Conservation (phyloP, 2,113 vertebrate species). For the Cheirogaleus medius region DNA sequence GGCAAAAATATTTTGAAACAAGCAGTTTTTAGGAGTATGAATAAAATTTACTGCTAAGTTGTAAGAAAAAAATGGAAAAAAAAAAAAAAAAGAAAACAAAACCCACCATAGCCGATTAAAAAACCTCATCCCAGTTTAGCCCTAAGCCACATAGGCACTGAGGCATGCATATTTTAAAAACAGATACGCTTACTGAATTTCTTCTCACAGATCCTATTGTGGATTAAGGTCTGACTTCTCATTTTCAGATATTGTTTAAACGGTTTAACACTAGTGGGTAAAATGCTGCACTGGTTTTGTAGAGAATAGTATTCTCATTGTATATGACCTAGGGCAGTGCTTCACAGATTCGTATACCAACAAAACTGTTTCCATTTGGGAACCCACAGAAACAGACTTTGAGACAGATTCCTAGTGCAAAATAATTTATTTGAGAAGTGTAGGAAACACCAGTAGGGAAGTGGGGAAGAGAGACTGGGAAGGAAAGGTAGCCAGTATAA, state of each 20-base stretch:
- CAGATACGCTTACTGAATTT: not conserved
- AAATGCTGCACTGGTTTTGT: not conserved
- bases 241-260: slow-evolving; percentile 5
- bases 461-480: not conserved
- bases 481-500: not conserved
- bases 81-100: not conserved
- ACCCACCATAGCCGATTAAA: not conserved
- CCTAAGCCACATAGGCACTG: not conserved
- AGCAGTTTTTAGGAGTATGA: not conserved
- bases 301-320: not conserved
- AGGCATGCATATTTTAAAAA: slow-evolving; percentile 11
- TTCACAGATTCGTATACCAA: slow-evolving; percentile 5
- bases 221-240: slow-evolving; percentile 38
- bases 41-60: slow-evolving; percentile 21
- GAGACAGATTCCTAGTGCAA: not conserved
- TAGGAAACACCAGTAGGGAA: not conserved
- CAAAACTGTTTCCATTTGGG: not conserved
- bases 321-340: not conserved
- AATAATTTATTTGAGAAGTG: slow-evolving; percentile 19
- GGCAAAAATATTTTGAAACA: slow-evolving; percentile 30
- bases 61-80: not conserved
- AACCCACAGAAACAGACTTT: not conserved
- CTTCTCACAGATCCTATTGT: slow-evolving; percentile 10
- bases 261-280: not conserved
- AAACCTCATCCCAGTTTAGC: not conserved